These are phyloP conservation scores for Centropus bengalensis DNA, from an alignment of 2,113 vertebrate genomes.

Conservation along the genomic window DNA sequence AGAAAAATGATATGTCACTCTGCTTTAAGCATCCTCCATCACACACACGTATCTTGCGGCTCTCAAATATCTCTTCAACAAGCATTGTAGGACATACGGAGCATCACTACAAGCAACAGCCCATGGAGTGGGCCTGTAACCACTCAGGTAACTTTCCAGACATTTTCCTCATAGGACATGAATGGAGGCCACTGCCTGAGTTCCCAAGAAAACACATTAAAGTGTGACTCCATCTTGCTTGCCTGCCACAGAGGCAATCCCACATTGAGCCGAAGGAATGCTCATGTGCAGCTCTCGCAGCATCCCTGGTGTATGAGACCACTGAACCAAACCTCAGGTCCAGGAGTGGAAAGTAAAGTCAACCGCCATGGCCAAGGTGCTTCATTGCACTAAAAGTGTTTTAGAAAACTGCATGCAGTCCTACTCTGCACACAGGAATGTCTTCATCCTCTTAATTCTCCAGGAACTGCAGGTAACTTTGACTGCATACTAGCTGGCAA, in stretches of 20 bases:
- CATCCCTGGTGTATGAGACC: background rate
- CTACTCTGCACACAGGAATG: background rate
- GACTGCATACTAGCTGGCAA: background rate
- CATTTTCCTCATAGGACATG: background rate
- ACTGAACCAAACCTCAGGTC: background rate
- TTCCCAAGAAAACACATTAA: background rate
- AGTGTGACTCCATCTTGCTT: background rate
- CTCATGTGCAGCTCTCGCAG: background rate
- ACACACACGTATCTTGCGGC: background rate
- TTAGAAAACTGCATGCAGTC: background rate
- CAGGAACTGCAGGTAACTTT: background rate
- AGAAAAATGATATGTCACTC: background rate
- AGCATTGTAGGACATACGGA: background rate
- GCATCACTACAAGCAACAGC: background rate
- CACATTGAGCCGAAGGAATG: background rate
- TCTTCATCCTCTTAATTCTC: background rate
- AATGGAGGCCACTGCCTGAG: background rate
- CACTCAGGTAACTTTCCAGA: background rate
- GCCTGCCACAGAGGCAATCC: background rate
- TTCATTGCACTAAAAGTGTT: background rate
- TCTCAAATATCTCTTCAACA: background rate
- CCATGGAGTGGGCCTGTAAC: background rate
- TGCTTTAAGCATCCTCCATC: background rate
- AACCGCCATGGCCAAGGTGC: background rate
- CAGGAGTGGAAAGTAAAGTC: background rate